Evolutionary conservation across 2,113 vertebrate genomes (phyloP).

Genomic region (Percina caprodes): DNA sequence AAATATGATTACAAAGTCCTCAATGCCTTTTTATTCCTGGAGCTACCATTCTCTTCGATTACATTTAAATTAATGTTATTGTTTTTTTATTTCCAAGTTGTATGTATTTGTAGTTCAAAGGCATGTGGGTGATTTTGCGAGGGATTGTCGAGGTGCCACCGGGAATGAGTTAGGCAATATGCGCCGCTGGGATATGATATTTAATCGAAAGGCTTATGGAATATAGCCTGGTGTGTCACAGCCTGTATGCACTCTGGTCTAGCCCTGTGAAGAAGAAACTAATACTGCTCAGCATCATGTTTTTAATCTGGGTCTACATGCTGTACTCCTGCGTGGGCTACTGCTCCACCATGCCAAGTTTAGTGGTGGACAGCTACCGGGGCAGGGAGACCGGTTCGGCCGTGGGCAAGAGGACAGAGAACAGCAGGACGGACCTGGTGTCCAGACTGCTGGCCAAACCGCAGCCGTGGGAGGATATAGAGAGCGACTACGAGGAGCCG

Average conservation of each 20-base stretch:
- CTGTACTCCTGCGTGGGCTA: conserved; percentile 94
- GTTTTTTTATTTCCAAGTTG: not conserved
- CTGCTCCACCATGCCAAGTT: conserved; percentile 87
- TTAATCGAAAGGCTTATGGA: conserved; percentile 86
- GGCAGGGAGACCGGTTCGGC: conserved; percentile 68
- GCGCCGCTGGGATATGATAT: conserved; percentile 81
- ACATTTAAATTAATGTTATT: conserved; percentile 15
- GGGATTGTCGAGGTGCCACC: conserved; percentile 69
- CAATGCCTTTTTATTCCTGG: conserved; percentile 40
- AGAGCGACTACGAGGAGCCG: conserved; percentile 83
- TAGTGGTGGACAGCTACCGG: conserved; percentile 80
- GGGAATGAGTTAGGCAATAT: conserved; percentile 79
- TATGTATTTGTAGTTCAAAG: conserved; percentile 25
- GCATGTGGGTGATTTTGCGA: conserved; percentile 65
- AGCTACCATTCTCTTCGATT: conserved; percentile 19
- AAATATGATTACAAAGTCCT: conserved; percentile 52
- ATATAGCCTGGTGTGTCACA: conserved; percentile 88
- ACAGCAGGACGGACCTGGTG: conserved; percentile 76
- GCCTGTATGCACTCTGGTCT: conserved; percentile 83
- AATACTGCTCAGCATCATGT: conserved; percentile 91
- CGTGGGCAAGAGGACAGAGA: conserved; percentile 72
- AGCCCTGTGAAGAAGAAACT: conserved; percentile 89
- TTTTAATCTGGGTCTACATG: conserved; percentile 94
- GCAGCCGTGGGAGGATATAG: conserved; percentile 83
- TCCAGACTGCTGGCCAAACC: conserved; percentile 80